Evolutionary conservation across 2,113 vertebrate species (phyloP).

Genomic region (Pachyramphus minor): DNA sequence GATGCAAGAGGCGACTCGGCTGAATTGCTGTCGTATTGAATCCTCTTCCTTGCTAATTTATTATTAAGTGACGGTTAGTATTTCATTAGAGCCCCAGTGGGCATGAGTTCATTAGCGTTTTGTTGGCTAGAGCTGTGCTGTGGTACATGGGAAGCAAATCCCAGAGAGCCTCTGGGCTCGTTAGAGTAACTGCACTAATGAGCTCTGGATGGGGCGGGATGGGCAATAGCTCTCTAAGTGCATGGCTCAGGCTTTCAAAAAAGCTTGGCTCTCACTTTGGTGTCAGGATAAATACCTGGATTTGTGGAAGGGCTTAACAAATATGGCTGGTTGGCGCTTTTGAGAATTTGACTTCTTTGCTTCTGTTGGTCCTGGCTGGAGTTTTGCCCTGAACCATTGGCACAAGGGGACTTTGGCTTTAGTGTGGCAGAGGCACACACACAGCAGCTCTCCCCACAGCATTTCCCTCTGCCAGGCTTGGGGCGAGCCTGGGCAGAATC

Average conservation of each 20-base stretch:
- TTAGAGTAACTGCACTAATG: background rate
- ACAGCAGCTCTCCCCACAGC: background rate
- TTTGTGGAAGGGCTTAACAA: background rate
- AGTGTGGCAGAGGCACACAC: background rate
- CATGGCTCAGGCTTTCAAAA: background rate
- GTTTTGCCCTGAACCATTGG: background rate
- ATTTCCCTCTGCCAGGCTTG: background rate
- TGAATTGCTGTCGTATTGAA: background rate
- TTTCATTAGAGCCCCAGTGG: background rate
- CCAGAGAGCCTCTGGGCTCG: rapidly evolving
- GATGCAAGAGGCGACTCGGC: rapidly evolving
- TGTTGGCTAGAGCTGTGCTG: background rate
- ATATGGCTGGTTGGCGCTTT: background rate
- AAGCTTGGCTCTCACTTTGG: background rate
- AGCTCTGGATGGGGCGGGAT: background rate
- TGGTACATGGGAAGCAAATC: background rate
- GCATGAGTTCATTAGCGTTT: background rate
- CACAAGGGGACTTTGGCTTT: background rate
- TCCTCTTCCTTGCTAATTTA: background rate
- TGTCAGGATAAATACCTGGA: background rate
- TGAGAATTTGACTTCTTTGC: background rate
- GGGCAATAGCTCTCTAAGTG: background rate
- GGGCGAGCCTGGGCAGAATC: background rate
- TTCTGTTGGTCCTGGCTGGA: background rate
- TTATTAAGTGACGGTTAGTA: background rate